These are phyloP conservation scores for Megatriorchis doriae DNA, from an alignment of 2,113 vertebrate genomes.

Conservation along the genomic window DNA sequence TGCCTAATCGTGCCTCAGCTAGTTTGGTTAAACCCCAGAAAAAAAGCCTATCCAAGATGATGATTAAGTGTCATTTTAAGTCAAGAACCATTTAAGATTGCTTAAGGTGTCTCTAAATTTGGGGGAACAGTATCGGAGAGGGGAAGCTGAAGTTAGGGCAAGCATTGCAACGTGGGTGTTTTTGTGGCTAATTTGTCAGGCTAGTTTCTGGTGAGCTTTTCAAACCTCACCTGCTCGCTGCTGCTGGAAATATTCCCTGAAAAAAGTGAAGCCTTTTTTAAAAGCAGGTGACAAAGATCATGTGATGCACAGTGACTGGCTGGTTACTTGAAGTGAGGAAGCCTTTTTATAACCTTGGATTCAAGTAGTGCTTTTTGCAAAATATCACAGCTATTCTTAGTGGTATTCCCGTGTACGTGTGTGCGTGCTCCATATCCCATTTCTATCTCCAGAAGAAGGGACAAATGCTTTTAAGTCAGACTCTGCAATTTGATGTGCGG, in stretches of 20 bases:
- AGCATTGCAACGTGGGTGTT: neutral
- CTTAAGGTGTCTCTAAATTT: neutral
- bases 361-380: conserved; percentile 33
- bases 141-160: neutral
- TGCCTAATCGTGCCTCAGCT: neutral
- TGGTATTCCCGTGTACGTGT: neutral
- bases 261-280: neutral
- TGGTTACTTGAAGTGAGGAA: conserved; percentile 19
- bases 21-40: neutral
- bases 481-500: neutral
- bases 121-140: neutral
- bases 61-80: neutral
- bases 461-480: neutral
- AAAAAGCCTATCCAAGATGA: neutral
- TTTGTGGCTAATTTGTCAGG: neutral
- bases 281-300: conserved; percentile 9
- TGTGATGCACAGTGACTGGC: neutral
- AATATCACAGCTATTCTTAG: conserved; percentile 53
- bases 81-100: neutral
- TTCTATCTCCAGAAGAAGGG: conserved; percentile 4
- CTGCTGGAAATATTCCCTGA: neutral
- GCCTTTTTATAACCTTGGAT: conserved; percentile 39
- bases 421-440: neutral
- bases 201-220: neutral
- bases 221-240: neutral